A percentile compares a stretch with the other conserved stretches of the same genome.
Evolutionary conservation across 2,113 vertebrate genomes (phyloP).

Genomic region (Myrmophylax atrothorax): DNA sequence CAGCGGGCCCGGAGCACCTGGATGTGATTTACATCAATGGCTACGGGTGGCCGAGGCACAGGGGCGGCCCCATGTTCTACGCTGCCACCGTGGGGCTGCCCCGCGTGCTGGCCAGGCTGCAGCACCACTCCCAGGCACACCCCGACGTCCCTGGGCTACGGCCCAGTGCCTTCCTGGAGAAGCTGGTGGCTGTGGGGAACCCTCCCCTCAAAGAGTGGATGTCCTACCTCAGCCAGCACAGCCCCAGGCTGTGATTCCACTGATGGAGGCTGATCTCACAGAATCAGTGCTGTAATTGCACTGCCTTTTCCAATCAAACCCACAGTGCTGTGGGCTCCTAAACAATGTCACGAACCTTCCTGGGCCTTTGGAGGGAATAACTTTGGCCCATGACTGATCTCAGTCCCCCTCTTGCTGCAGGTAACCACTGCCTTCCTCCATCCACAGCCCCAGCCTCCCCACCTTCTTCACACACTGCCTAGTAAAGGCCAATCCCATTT

Average conservation of each 20-base stretch:
- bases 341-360: not conserved
- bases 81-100: conserved; percentile 83
- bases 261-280: not conserved
- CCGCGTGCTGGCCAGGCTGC: conserved; percentile 80
- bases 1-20: conserved; percentile 85
- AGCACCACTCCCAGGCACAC: conserved; percentile 79
- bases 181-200: conserved; percentile 82
- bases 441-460: not conserved
- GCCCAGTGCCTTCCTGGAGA: conserved; percentile 83
- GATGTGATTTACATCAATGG: conserved; percentile 89
- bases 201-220: conserved; percentile 86
- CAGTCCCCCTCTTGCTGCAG: not conserved
- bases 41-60: conserved; percentile 88
- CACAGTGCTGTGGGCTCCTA: not conserved
- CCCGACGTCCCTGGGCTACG: conserved; percentile 81
- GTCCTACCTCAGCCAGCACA: conserved; percentile 61
- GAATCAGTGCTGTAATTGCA: not conserved
- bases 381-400: not conserved
- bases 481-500: not conserved
- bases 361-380: not conserved
- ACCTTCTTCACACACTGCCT: not conserved
- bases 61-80: conserved; percentile 92
- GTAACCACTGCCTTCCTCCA: not conserved
- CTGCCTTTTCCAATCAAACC: not conserved
- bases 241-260: conserved; percentile 79